A percentile compares a stretch with the other conserved stretches of the same genome.
Conservation (phyloP, 2,113 vertebrate species). For the Tringa solitaria region DNA sequence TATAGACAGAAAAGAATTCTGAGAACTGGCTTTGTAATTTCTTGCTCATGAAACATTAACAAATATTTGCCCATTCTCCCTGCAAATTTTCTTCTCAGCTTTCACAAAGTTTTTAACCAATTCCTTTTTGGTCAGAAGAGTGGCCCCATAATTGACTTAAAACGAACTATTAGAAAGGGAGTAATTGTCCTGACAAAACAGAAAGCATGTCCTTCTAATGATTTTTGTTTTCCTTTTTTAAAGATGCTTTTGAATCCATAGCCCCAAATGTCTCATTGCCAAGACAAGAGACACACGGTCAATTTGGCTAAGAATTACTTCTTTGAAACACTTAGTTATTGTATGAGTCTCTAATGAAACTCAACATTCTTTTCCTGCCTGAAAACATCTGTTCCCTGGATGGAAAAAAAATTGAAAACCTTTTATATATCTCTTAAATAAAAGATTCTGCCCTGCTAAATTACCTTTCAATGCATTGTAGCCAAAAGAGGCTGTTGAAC, state of each 20-base stretch:
- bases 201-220: not conserved
- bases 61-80: not conserved
- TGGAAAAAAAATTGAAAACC: not conserved
- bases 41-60: not conserved
- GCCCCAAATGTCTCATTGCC: not conserved
- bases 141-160: not conserved
- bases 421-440: not conserved
- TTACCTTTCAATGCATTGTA: not conserved
- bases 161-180: not conserved
- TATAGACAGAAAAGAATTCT: not conserved
- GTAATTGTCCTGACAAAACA: not conserved
- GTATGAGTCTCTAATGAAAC: slow-evolving; percentile 34
- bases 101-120: not conserved
- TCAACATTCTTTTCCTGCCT: not conserved
- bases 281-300: not conserved
- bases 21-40: not conserved
- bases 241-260: not conserved
- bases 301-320: slow-evolving; percentile 32
- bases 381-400: slow-evolving; percentile 36
- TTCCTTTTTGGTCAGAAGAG: not conserved
- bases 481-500: not conserved
- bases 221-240: not conserved
- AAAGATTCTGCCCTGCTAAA: not conserved
- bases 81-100: not conserved
- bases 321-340: not conserved